These are phyloP conservation scores for Premnoplex brunnescens DNA, from an alignment of 2,797 vertebrate species.

Conservation along the genomic window DNA sequence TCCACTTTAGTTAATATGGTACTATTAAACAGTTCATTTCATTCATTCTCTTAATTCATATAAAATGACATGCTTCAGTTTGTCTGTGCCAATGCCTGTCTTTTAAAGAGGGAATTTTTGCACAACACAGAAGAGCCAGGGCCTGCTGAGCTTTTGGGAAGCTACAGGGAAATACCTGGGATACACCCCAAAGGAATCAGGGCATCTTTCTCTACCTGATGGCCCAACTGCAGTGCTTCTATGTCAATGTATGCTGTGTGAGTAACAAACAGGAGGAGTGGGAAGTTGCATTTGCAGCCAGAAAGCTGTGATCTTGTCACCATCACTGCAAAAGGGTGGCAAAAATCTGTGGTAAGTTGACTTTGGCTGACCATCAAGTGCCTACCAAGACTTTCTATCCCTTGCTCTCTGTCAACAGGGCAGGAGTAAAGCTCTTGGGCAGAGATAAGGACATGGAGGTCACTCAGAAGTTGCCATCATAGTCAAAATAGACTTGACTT, in stretches of 20 bases:
- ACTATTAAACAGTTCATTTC: neutral
- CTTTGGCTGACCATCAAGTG: neutral
- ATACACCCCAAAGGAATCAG: neutral
- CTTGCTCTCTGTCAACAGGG: neutral
- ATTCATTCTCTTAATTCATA: neutral
- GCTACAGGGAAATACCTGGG: neutral
- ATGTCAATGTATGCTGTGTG: accelerated
- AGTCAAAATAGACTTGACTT: neutral
- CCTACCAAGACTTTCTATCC: accelerated
- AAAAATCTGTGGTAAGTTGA: neutral
- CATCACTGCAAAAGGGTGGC: neutral
- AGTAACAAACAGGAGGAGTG: neutral
- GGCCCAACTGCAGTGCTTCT: neutral
- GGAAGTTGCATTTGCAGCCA: neutral
- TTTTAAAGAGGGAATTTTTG: neutral
- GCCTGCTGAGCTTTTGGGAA: neutral
- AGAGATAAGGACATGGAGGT: neutral
- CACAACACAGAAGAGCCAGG: neutral
- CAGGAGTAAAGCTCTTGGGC: accelerated
- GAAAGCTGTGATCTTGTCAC: accelerated
- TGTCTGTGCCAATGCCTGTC: neutral
- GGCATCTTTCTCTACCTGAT: neutral
- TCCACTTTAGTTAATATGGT: neutral
- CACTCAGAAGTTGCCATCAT: neutral
- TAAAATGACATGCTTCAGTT: neutral